These are phyloP conservation scores for Bovichtus diacanthus DNA, from an alignment of 2,797 vertebrate species.

Conservation along the genomic window DNA sequence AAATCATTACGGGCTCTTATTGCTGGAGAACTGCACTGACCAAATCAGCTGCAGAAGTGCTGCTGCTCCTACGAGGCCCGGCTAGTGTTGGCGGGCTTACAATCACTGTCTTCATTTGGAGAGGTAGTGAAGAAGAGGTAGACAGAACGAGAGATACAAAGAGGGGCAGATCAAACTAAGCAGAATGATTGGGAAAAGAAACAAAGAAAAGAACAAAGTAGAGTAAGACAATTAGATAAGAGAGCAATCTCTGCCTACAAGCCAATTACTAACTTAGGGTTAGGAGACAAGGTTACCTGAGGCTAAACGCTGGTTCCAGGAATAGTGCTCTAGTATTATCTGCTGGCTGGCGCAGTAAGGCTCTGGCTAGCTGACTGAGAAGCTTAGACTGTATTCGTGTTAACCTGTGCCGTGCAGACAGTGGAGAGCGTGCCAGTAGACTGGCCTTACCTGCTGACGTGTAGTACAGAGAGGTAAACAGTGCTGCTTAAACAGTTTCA, in stretches of 20 bases:
- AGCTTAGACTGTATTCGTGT: slow-evolving; percentile 50
- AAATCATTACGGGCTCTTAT: slow-evolving; percentile 60
- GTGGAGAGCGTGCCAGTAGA: slow-evolving; percentile 31
- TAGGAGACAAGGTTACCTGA: slow-evolving; percentile 58
- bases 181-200: slow-evolving; percentile 19
- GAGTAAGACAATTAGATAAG: slow-evolving; percentile 11
- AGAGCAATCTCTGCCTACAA: slow-evolving; percentile 44
- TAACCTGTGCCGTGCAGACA: slow-evolving; percentile 60
- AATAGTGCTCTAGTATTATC: slow-evolving; percentile 65
- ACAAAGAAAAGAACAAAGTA: slow-evolving; percentile 42
- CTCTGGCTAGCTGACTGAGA: slow-evolving; percentile 44
- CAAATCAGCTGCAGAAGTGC: slow-evolving; percentile 55
- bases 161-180: slow-evolving; percentile 34
- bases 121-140: slow-evolving; percentile 17
- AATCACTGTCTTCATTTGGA: slow-evolving; percentile 57
- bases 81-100: slow-evolving; percentile 36
- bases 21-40: slow-evolving; percentile 42
- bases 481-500: background rate
- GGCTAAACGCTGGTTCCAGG: slow-evolving; percentile 65
- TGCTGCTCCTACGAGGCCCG: slow-evolving; percentile 53
- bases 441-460: slow-evolving; percentile 37
- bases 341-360: slow-evolving; percentile 30
- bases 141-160: background rate
- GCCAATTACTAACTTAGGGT: slow-evolving; percentile 59
- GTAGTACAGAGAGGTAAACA: background rate